Base-by-base conservation (phyloP, 2,797 vertebrate species). In the Nannoperca obscura region DNA sequence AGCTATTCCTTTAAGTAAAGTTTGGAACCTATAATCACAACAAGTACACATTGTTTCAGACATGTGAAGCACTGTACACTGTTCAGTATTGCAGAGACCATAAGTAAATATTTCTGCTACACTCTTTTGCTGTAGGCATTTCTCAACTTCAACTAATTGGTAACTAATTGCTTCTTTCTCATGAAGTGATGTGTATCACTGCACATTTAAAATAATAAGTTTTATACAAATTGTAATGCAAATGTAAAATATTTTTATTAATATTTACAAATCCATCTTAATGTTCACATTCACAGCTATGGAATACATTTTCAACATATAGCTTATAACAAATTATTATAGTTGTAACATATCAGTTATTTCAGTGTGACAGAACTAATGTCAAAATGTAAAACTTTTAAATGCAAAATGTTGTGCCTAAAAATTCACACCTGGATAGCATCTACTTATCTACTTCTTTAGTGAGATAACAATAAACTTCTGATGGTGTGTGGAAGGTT, bases 241-340 rank as follows among this genome's bases (percentile, higher is more conserved):
- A 14, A 61, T 76, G 10, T 27, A 4, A 61, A 24, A 27, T 52
- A 40, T 75, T 24, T 74, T 91, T 83, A 86, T 87, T 84, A 74
- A 78, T 79, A 73, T 58, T 14, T 60, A 75, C 65, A 83, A 70
- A 61, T 53, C 2, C n/a, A 46, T 67, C 63, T 59, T 42, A 64
- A 72, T 67, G 76, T 73, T 74, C 2, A 72, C 63, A 76, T 49
- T 59, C 17, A 71, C 44, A 71, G 59, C 13, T 47, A 12, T 44
- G 5, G 15, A 66, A 66, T 46, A 61, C 32, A 61, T 76, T 50
- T 27, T 44, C 1, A 66, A 65, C 49, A 71, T 65, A 2, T 90
- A 91, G 86, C 88, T 92, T 90, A 90, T 86, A 24, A 74, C 17
- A 81, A 15, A 80, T 79, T 7, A 54, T 67, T 15, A 76, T 44